Conservation (phyloP, 1,140 invertebrate genomes). For the Anoplolepis gracilipes region DNA sequence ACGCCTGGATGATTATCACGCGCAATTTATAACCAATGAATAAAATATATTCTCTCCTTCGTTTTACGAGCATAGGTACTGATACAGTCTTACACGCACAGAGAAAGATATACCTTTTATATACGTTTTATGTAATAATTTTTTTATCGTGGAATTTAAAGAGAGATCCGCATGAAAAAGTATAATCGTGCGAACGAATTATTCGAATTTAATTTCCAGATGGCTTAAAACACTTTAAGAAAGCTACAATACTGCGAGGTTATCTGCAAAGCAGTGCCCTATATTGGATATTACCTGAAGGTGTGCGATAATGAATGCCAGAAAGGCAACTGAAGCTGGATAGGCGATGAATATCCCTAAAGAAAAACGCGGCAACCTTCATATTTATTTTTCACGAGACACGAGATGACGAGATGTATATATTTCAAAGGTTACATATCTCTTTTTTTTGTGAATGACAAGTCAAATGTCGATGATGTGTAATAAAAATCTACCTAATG, state of each 20-base stretch:
- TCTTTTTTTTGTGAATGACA: background rate
- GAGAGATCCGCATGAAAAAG: background rate
- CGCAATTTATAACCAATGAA: background rate
- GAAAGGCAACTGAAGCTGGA: too few species aligned
- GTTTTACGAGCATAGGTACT: background rate
- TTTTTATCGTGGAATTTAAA: background rate
- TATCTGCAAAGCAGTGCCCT: constrained; percentile 63
- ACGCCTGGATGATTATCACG: background rate
- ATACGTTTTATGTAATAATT: background rate
- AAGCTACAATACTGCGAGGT: constrained; percentile 54
- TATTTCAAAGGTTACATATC: constrained; percentile 29
- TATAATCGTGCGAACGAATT: background rate
- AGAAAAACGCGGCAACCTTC: background rate
- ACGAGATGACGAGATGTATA: too few species aligned
- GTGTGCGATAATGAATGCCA: background rate
- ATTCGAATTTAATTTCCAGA: background rate
- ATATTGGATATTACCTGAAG: constrained; percentile 62
- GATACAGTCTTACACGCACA: background rate
- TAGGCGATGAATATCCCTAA: too few species aligned
- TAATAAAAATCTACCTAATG: background rate
- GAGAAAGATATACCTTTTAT: constrained; percentile 33
- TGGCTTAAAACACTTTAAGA: constrained; percentile 3
- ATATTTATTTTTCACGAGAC: too few species aligned
- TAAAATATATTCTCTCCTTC: constrained; percentile 14
- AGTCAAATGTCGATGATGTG: background rate